These are phyloP conservation scores for Pollenia amentaria DNA, from an alignment of 2,888 invertebrate genomes.

Conservation along the genomic window DNA sequence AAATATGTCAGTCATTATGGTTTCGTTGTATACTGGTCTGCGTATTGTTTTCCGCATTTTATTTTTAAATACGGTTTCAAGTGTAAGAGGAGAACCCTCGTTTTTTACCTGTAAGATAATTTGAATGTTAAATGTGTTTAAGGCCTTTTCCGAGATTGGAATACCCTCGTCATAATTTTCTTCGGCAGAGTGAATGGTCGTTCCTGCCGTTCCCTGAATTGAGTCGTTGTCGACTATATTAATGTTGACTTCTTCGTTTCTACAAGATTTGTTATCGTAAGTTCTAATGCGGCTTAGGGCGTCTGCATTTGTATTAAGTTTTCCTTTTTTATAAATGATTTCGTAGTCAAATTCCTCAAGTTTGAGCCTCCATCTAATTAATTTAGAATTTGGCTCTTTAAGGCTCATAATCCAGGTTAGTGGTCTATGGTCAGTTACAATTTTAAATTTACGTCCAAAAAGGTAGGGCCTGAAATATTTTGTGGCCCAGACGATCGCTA, in stretches of 20 bases:
- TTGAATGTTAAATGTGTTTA: conserved; percentile 74
- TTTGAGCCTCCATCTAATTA: conserved; percentile 29
- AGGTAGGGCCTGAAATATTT: no score
- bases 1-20: conserved; percentile 46
- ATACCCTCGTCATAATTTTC: conserved; percentile 73
- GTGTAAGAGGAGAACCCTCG: conserved; percentile 43
- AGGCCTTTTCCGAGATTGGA: conserved; percentile 74
- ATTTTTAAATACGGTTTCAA: conserved; percentile 67
- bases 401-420: conserved; percentile 7
- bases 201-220: conserved; percentile 41
- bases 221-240: conserved; percentile 57
- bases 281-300: conserved; percentile 71
- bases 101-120: conserved; percentile 61
- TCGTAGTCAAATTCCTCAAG: conserved; percentile 73
- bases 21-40: conserved; percentile 59
- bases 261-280: background rate
- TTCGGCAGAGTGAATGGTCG: conserved; percentile 66
- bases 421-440: conserved; percentile 22
- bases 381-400: conserved; percentile 5
- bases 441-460: background rate
- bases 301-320: conserved; percentile 71
- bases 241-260: conserved; percentile 26
- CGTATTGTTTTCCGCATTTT: conserved; percentile 64
- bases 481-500: no score
- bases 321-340: conserved; percentile 75